phyloP scores from a whole-genome alignment of 1,140 invertebrate species.

The Chymomyza costata region DNA sequence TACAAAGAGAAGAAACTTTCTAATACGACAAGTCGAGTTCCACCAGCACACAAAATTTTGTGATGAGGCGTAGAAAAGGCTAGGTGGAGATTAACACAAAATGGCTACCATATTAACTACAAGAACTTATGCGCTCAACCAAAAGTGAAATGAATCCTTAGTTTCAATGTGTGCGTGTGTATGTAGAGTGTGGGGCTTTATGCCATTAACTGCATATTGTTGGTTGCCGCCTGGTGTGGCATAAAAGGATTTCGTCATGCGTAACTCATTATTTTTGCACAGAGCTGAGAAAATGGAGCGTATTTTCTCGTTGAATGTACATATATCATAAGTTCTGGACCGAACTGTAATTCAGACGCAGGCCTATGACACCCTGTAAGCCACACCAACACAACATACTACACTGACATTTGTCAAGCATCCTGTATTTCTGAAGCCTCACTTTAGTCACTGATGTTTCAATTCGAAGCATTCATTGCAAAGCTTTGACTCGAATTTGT shows the following conservation, averaged over 20 bases:
- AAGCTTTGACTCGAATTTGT: constrained; percentile 61
- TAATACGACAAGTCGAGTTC: constrained; percentile 25
- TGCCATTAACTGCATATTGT: constrained; percentile 34
- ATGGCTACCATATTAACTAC: constrained; percentile 39
- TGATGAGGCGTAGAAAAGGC: too few relatives aligned
- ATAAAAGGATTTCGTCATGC: constrained; percentile 74
- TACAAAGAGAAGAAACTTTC: constrained; percentile 24
- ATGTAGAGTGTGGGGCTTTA: constrained; percentile 19
- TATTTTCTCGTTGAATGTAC: not conserved
- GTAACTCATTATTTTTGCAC: constrained; percentile 74
- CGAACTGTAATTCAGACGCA: too few relatives aligned
- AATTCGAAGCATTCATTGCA: constrained; percentile 59
- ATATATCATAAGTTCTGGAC: not conserved
- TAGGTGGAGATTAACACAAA: constrained; percentile 35
- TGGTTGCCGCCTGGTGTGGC: constrained; percentile 27
- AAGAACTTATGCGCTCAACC: constrained; percentile 46
- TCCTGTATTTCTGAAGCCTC: constrained; percentile 32
- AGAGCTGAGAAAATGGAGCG: constrained; percentile 15
- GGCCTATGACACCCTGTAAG: too few relatives aligned
- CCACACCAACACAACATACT: too few relatives aligned
- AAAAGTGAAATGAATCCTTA: constrained; percentile 64
- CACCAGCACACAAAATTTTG: not conserved
- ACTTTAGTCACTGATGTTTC: constrained; percentile 64
- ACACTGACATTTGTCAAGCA: not conserved
- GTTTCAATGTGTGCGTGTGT: not conserved